These are phyloP conservation scores for Elephas maximus DNA, from an alignment of 2,113 vertebrate species.

Conservation along the genomic window DNA sequence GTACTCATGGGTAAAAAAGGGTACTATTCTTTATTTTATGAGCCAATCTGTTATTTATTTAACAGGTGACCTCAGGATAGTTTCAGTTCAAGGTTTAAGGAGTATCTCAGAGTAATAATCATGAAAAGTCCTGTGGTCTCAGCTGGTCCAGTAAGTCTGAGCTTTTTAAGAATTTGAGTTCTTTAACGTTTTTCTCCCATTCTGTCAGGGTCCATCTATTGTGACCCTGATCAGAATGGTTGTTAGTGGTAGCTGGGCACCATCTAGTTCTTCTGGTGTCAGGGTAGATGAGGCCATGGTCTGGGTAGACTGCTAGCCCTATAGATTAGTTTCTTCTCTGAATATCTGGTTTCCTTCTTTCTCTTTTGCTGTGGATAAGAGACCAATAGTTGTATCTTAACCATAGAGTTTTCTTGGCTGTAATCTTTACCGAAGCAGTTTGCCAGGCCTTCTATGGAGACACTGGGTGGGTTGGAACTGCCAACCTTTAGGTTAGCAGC, in stretches of 20 bases:
- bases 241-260: background rate
- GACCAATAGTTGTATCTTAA: background rate
- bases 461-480: background rate
- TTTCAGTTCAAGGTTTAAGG: background rate
- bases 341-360: background rate
- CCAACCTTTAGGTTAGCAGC: background rate
- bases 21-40: background rate
- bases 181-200: background rate
- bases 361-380: background rate
- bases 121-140: background rate
- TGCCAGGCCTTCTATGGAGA: background rate
- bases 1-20: background rate
- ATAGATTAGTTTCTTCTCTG: background rate
- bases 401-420: background rate
- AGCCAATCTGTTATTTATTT: background rate
- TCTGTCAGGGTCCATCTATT: background rate
- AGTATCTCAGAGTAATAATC: background rate
- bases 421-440: background rate
- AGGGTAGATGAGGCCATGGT: background rate
- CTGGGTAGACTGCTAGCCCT: background rate
- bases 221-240: background rate
- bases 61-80: background rate
- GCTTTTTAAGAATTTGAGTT: background rate
- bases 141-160: background rate
- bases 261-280: background rate